Conservation (phyloP, 2,113 vertebrate species). For the Peromyscus polionotus region DNA sequence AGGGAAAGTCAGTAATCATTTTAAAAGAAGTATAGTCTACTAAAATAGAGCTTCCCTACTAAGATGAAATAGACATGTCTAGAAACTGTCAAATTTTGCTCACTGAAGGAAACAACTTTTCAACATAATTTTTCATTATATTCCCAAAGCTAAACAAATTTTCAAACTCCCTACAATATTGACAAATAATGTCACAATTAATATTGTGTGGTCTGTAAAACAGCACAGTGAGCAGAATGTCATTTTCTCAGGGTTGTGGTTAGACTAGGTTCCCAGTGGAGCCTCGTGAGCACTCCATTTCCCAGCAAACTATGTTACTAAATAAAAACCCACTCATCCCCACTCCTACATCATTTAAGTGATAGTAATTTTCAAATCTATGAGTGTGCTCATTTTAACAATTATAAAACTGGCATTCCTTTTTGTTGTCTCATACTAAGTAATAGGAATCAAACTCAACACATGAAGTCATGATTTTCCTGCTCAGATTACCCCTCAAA, state of each 20-base stretch:
- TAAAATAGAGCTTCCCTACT: background rate
- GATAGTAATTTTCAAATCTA: background rate
- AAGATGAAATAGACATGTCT: background rate
- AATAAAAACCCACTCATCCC: background rate
- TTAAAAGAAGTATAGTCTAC: background rate
- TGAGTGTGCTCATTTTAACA: background rate
- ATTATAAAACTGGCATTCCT: too few relatives aligned
- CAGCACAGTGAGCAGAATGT: background rate
- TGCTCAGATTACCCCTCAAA: background rate
- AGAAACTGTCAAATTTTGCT: background rate
- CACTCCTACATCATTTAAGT: background rate
- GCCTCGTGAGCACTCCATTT: background rate
- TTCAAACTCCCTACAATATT: background rate
- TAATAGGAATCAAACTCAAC: background rate
- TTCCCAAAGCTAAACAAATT: background rate
- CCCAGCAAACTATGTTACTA: background rate
- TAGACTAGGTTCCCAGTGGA: background rate
- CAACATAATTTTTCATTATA: background rate
- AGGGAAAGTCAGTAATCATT: too few relatives aligned
- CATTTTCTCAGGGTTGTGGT: background rate
- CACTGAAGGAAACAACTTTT: background rate
- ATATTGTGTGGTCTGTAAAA: background rate
- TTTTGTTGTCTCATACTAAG: background rate
- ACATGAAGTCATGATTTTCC: background rate
- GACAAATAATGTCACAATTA: background rate